A percentile compares a stretch with the other conserved stretches of the same genome.
Conservation (phyloP, 2,113 vertebrate species). For the Spea bombifrons region DNA sequence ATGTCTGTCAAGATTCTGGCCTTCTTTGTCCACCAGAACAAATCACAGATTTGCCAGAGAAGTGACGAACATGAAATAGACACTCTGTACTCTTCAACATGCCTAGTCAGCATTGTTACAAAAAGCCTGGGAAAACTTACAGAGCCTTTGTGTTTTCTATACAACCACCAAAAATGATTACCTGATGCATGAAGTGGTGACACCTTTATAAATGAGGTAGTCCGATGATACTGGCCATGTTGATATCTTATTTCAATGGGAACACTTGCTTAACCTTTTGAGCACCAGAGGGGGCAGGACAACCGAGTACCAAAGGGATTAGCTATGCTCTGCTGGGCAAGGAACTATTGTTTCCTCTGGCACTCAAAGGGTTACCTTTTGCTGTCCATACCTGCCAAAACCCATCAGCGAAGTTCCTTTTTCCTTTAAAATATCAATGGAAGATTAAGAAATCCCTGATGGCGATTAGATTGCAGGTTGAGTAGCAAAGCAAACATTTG, state of each 20-base stretch:
- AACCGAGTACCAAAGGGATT: too few species aligned
- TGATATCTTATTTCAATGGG: conserved; percentile 40
- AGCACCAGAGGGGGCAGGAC: not conserved
- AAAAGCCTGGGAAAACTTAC: conserved; percentile 43
- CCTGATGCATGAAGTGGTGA: conserved; percentile 42
- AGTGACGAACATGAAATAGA: conserved; percentile 45
- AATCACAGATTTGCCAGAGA: conserved; percentile 46
- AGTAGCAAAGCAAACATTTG: conserved; percentile 27
- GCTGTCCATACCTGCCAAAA: conserved; percentile 38
- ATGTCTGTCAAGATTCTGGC: conserved; percentile 42
- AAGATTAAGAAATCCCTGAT: conserved; percentile 36
- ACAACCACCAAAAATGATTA: conserved; percentile 31
- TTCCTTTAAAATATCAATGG: conserved; percentile 23
- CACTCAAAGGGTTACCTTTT: conserved; percentile 4
- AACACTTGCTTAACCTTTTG: conserved; percentile 18
- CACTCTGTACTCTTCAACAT: conserved; percentile 33
- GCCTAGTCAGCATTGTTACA: conserved; percentile 44
- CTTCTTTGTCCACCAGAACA: conserved; percentile 43
- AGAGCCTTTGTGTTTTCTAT: conserved; percentile 37
- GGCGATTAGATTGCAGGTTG: conserved; percentile 5
- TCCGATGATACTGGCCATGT: conserved; percentile 27
- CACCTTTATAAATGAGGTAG: conserved; percentile 44
- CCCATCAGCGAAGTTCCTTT: conserved; percentile 25
- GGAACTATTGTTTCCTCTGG: not conserved
- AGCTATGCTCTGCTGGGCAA: not conserved